Conservation (phyloP, 2,797 vertebrate genomes). For the Nothura maculosa region DNA sequence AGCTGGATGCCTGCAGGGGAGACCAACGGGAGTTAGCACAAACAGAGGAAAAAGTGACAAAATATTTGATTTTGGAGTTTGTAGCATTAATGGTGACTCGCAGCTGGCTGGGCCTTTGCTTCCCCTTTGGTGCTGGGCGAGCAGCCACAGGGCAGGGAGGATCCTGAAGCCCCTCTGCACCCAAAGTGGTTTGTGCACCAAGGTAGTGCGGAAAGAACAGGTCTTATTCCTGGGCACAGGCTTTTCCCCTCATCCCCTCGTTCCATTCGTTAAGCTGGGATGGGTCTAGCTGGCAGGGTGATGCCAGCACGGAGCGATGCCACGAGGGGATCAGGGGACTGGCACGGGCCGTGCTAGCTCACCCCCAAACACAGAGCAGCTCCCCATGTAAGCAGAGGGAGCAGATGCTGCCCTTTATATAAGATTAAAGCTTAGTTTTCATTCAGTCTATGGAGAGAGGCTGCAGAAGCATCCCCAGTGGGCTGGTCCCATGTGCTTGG, state of each 20-base stretch:
- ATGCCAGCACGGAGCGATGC: background rate
- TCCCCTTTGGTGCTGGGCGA: background rate
- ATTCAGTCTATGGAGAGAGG: background rate
- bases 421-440: accelerated
- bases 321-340: accelerated
- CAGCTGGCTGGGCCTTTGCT: too few relatives aligned
- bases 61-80: background rate
- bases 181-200: background rate
- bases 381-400: conserved; percentile 38
- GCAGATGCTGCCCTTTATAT: background rate
- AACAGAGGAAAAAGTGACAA: background rate
- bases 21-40: background rate
- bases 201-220: too few relatives aligned
- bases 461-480: background rate
- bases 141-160: background rate
- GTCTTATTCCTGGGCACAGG: background rate
- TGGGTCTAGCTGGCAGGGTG: background rate
- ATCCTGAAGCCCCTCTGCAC: too few relatives aligned
- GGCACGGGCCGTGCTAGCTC: accelerated
- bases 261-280: accelerated
- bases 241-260: background rate
- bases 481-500: background rate
- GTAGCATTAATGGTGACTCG: background rate
- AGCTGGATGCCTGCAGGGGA: background rate
- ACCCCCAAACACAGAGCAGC: background rate